phyloP scores from a whole-genome alignment of 2,888 invertebrate genomes.

The Hydraecia micacea region DNA sequence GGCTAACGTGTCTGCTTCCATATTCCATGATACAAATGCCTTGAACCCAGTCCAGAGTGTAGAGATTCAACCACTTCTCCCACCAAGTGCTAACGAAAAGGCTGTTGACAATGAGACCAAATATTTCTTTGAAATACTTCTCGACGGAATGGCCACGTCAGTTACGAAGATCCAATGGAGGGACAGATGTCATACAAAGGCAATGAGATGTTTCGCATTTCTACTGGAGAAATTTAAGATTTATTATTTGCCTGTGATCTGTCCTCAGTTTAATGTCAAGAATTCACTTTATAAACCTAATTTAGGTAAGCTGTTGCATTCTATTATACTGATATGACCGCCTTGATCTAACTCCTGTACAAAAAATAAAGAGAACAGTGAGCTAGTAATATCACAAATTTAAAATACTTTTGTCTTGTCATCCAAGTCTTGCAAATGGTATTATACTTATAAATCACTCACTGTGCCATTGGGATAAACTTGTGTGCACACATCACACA shows the following conservation, averaged over 20 bases:
- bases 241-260: conserved; percentile 97
- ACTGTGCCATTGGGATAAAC: neutral
- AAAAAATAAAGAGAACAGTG: neutral
- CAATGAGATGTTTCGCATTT: conserved; percentile 96
- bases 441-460: neutral
- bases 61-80: conserved; percentile 94
- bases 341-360: neutral
- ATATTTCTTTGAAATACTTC: conserved; percentile 96
- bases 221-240: conserved; percentile 97
- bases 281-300: conserved; percentile 96
- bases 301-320: conserved; percentile 89
- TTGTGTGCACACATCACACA: neutral
- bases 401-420: neutral
- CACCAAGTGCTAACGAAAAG: conserved; percentile 96
- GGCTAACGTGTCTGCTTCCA: conserved; percentile 90
- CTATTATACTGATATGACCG: neutral
- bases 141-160: conserved; percentile 97
- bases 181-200: conserved; percentile 94
- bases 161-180: conserved; percentile 97
- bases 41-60: conserved; percentile 94
- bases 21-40: conserved; percentile 93
- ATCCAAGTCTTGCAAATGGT: neutral
- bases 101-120: conserved; percentile 95
- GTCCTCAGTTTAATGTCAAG: conserved; percentile 95
- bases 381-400: neutral